Evolutionary conservation across 2,797 vertebrate species (phyloP), one percentile per base, ranked within the genome.

Genomic region (Amblyopsis hoosieri): DNA sequence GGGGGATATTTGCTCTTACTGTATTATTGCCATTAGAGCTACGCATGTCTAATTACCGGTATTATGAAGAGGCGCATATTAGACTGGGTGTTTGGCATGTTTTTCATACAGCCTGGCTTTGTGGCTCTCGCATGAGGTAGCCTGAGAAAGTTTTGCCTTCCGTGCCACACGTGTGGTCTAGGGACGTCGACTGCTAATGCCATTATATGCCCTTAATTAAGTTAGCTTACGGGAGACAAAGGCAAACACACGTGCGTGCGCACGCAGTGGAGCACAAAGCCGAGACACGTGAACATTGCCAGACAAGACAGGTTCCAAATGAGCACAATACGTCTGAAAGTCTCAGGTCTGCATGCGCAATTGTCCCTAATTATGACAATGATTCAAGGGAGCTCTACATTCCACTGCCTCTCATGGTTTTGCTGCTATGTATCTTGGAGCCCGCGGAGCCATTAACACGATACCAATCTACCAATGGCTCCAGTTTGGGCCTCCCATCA

Each of bases 381-480:
- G 85, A 91, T 88, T 90, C 77, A 54, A 81, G 69, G 67, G 79
- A 83, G 84, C 84, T 88, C 86, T 79, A 79, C 93, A 93, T 94
- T 93, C 92, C 92, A 83, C 60, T 76, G 86, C 81, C 80, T 90
- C 90, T 91, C 89, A 91, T 85, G 85, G 79, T 89, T 92, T 86
- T 86, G 77, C 86, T 87, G 83, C 81, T 84, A 79, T 87, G 87
- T 79, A 67, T 88, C 87, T 85, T 71, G 85, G 90, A 93, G 92
- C 83, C 91, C 85, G 65, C 47, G 71, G 89, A 86, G 86, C 89
- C 84, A 94, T 94, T 93, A 93, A 90, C 87, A 91, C 69, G 92
- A 94, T 94, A 93, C 86, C 87, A 89, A 94, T 93, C 92, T 93
- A 83, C 83, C 85, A 84, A 78, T 91, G 92, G 90, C 93, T 93